Evolutionary conservation across 2,113 vertebrate genomes (phyloP).

Genomic region (Myrmecophaga tridactyla): DNA sequence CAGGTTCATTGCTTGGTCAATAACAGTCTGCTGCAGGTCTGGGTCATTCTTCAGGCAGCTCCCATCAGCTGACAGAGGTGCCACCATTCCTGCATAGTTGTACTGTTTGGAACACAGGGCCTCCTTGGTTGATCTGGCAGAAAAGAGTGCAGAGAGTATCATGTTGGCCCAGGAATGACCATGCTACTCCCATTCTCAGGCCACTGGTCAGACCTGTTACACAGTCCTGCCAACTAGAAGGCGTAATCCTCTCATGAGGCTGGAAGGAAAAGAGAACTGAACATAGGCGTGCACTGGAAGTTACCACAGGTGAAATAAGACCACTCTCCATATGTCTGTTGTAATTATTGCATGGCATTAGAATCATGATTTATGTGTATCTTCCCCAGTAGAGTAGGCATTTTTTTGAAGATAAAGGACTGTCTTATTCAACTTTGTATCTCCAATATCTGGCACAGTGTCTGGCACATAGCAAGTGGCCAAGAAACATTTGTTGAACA

Average conservation of each 20-base stretch:
- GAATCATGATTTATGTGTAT: background rate
- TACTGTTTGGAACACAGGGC: background rate
- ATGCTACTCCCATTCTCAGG: background rate
- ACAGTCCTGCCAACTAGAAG: background rate
- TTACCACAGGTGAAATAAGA: background rate
- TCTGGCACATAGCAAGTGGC: background rate
- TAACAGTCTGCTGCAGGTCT: background rate
- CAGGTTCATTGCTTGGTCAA: background rate
- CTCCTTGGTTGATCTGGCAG: background rate
- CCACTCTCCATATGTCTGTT: background rate
- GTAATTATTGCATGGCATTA: background rate
- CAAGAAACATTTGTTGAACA: constrained; percentile 1
- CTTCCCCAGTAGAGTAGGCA: background rate
- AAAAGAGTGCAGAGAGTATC: background rate
- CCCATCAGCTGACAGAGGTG: background rate
- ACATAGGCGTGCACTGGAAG: background rate
- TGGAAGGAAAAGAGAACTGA: background rate
- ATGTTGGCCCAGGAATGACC: background rate
- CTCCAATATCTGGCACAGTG: background rate
- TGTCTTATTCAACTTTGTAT: constrained; percentile 4
- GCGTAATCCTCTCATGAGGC: background rate
- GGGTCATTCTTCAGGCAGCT: background rate
- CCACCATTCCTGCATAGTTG: background rate
- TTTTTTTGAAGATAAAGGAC: background rate
- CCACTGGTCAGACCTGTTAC: background rate